Percentiles rank a stretch among this genome's conserved stretches.
phyloP scores from a whole-genome alignment of 2,888 invertebrate species.

The Epiblema foenella region DNA sequence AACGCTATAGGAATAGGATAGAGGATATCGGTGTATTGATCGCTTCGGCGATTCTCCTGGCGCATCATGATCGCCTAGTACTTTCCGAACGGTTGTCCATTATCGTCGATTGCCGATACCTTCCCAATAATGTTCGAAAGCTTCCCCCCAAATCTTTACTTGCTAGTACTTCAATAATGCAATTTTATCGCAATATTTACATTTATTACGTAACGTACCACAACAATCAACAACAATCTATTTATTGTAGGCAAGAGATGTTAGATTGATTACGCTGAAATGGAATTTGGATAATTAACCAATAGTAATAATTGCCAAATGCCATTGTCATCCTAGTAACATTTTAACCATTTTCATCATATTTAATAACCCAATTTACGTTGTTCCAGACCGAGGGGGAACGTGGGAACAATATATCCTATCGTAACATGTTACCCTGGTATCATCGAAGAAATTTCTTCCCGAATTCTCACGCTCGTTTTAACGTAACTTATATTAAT shows the following conservation, averaged over 20 bases:
- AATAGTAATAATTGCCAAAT: too few species aligned
- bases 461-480: constrained; percentile 83
- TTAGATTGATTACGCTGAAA: too few species aligned
- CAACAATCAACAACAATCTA: too few species aligned
- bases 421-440: constrained; percentile 66
- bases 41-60: constrained; percentile 70
- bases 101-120: constrained; percentile 79
- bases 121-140: constrained; percentile 47
- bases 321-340: too few species aligned
- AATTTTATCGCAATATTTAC: too few species aligned
- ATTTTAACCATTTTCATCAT: constrained; percentile 1
- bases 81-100: constrained; percentile 79
- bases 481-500: too few species aligned
- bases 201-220: too few species aligned
- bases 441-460: constrained; percentile 80
- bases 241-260: too few species aligned
- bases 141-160: too few species aligned
- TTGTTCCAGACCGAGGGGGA: constrained; percentile 45
- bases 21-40: constrained; percentile 67
- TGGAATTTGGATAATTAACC: too few species aligned
- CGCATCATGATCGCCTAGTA: constrained; percentile 67
- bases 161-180: too few species aligned
- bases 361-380: neutral
- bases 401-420: constrained; percentile 69
- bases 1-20: constrained; percentile 48